Conservation (phyloP, 2,888 invertebrate genomes). For the Thyatira batis region DNA sequence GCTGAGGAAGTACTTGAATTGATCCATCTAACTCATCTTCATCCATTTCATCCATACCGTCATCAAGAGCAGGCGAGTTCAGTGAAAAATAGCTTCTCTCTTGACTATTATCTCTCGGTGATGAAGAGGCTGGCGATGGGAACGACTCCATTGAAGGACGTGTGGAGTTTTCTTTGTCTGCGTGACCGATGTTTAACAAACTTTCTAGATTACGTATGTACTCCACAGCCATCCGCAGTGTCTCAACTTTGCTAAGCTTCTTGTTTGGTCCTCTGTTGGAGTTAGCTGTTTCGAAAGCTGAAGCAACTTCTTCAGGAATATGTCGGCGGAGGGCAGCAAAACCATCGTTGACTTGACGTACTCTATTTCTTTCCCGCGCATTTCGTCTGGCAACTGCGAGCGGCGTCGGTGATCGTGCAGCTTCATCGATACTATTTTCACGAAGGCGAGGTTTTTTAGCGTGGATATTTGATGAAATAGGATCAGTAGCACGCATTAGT, state of each 20-base stretch:
- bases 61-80: slow-evolving; percentile 71
- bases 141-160: slow-evolving; percentile 73
- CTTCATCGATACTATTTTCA: slow-evolving; percentile 74
- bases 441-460: slow-evolving; percentile 63
- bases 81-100: slow-evolving; percentile 76
- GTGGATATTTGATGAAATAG: slow-evolving; percentile 49
- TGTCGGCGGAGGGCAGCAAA: slow-evolving; percentile 93
- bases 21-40: slow-evolving; percentile 74
- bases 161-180: slow-evolving; percentile 75
- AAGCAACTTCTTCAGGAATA: slow-evolving; percentile 91
- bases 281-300: slow-evolving; percentile 85
- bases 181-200: slow-evolving; percentile 86
- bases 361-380: slow-evolving; percentile 95
- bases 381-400: slow-evolving; percentile 94
- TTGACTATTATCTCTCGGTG: slow-evolving; percentile 77
- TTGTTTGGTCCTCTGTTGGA: slow-evolving; percentile 86
- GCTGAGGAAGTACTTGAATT: slow-evolving; percentile 72
- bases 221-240: slow-evolving; percentile 94
- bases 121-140: slow-evolving; percentile 78
- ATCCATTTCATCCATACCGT: slow-evolving; percentile 61
- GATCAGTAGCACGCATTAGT: slow-evolving; percentile 64
- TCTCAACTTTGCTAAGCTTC: slow-evolving; percentile 94
- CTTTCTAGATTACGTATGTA: slow-evolving; percentile 92
- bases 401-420: slow-evolving; percentile 84
- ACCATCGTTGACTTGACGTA: slow-evolving; percentile 95